Conservation (phyloP, 2,888 invertebrate species). For the Ferrisia virgata region DNA sequence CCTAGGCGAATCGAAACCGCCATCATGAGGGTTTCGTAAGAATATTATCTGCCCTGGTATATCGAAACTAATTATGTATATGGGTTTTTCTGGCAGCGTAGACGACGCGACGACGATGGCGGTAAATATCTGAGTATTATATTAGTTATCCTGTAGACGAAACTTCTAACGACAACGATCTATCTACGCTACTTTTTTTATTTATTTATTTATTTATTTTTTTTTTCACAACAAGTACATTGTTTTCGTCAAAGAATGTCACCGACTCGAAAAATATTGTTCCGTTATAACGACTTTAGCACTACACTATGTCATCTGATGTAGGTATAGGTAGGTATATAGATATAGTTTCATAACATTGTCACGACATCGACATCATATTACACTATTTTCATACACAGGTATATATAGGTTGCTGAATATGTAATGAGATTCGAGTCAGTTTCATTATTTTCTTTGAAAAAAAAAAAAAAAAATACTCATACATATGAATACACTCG, state of each 20-base stretch:
- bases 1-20: background rate
- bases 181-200: background rate
- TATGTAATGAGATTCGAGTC: background rate
- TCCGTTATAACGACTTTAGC: background rate
- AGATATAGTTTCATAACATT: background rate
- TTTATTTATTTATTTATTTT: too few relatives aligned
- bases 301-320: background rate
- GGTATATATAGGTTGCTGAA: background rate
- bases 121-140: background rate
- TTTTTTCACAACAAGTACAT: background rate
- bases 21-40: constrained; percentile 5
- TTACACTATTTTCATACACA: background rate
- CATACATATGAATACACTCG: background rate
- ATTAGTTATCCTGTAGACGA: too few relatives aligned
- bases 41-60: background rate
- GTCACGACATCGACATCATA: background rate
- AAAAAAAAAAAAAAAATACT: background rate
- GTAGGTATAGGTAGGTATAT: too few relatives aligned
- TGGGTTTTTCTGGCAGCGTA: background rate
- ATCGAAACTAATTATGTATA: background rate
- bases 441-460: background rate
- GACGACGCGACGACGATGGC: too few relatives aligned
- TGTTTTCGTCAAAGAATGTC: background rate
- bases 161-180: background rate
- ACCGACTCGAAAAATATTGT: background rate